Percentiles rank a stretch among this genome's conserved stretches.
Conservation (phyloP, 2,888 invertebrate genomes). For the Papilio elwesi region DNA sequence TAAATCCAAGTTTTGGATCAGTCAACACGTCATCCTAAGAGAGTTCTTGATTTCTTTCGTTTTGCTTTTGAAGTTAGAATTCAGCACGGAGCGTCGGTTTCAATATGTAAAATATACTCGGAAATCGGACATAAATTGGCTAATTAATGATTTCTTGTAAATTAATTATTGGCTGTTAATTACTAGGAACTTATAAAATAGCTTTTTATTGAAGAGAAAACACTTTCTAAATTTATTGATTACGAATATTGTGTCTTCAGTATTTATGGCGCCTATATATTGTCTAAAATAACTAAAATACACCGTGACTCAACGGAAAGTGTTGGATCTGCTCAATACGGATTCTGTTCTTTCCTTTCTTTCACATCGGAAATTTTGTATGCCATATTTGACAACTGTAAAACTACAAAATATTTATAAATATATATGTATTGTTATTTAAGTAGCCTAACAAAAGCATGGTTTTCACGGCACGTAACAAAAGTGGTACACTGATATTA, state of each 20-base stretch:
- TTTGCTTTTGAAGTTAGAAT: slow-evolving; percentile 3
- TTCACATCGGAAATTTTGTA: too few relatives aligned
- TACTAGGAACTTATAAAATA: too few relatives aligned
- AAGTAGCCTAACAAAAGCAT: slow-evolving; percentile 8
- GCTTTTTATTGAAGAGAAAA: too few relatives aligned
- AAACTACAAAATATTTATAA: neutral
- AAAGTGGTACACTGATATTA: slow-evolving; percentile 3
- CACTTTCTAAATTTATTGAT: neutral
- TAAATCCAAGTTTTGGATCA: slow-evolving; percentile 5
- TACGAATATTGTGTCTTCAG: neutral
- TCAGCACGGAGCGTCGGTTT: too few relatives aligned
- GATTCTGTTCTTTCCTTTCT: neutral
- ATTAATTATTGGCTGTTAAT: too few relatives aligned
- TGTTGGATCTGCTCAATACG: neutral
- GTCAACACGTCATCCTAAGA: neutral
- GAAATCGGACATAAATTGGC: too few relatives aligned
- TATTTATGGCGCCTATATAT: too few relatives aligned
- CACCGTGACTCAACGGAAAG: neutral
- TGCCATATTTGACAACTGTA: too few relatives aligned
- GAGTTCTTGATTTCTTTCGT: slow-evolving; percentile 1
- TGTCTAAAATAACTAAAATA: neutral
- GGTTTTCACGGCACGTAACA: slow-evolving; percentile 13
- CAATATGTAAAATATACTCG: too few relatives aligned
- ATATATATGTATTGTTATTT: neutral
- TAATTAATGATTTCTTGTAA: too few relatives aligned